phyloP scores from a whole-genome alignment of 2,797 vertebrate species.

The Crax fasciolata region DNA sequence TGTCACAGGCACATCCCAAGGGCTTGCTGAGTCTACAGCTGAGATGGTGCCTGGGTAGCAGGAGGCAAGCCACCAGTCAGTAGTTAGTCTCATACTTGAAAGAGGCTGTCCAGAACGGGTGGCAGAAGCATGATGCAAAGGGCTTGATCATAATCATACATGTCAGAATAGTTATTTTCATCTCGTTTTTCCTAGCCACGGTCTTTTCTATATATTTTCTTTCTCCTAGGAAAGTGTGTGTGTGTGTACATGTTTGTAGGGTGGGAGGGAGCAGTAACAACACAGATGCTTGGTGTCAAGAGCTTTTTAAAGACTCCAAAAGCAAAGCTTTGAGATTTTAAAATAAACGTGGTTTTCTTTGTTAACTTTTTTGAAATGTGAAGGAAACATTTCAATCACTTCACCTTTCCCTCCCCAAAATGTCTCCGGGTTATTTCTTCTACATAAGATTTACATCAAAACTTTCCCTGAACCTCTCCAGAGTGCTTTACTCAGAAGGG shows the following conservation, averaged over 20 bases:
- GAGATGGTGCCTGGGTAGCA: not conserved
- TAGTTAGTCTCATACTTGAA: not conserved
- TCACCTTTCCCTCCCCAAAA: not conserved
- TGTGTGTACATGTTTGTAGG: not conserved
- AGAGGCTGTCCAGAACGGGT: not conserved
- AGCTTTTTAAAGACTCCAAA: not conserved
- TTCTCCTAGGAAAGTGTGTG: not conserved
- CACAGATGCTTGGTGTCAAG: fast-evolving
- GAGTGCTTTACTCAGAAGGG: conserved; percentile 49
- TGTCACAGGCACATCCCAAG: no score
- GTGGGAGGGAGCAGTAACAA: not conserved
- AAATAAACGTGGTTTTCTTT: not conserved
- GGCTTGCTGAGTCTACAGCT: not conserved
- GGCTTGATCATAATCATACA: fast-evolving
- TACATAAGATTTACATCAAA: conserved; percentile 24
- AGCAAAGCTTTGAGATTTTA: not conserved
- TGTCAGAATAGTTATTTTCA: not conserved
- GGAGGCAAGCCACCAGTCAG: no score
- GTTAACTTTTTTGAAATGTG: not conserved
- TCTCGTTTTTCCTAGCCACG: not conserved
- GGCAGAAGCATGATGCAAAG: not conserved
- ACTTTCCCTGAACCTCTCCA: conserved; percentile 46
- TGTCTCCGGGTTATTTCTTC: not conserved
- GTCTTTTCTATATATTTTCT: not conserved
- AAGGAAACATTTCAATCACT: not conserved